Evolutionary conservation across 2,888 invertebrate species (phyloP).

Genomic region (Rhagium mordax): DNA sequence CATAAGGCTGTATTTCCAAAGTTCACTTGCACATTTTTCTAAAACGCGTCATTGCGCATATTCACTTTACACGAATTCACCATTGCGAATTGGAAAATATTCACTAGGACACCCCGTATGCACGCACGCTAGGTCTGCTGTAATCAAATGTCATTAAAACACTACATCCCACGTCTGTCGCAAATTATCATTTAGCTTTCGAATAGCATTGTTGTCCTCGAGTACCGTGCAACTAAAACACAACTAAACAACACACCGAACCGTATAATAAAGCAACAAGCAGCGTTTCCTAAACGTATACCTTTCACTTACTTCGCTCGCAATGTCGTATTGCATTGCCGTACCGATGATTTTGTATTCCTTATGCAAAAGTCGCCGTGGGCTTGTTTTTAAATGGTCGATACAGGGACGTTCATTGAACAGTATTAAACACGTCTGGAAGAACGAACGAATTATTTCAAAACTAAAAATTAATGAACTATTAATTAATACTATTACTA

Average conservation of each 20-base stretch:
- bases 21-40: constrained; percentile 20
- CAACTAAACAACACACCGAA: constrained; percentile 33
- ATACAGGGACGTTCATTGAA: constrained; percentile 6
- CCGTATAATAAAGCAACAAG: constrained; percentile 14
- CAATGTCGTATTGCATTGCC: constrained; percentile 30
- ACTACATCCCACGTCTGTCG: constrained; percentile 24
- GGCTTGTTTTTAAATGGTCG: constrained; percentile 13
- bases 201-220: constrained; percentile 29
- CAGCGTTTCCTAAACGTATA: constrained; percentile 30
- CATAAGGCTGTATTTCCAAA: not conserved
- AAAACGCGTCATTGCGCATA: not conserved
- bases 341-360: constrained; percentile 24
- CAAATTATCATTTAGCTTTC: constrained; percentile 33
- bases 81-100: constrained; percentile 13
- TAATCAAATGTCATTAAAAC: constrained; percentile 32
- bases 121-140: constrained; percentile 10
- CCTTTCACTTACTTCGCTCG: constrained; percentile 36
- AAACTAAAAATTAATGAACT: not conserved
- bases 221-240: constrained; percentile 25
- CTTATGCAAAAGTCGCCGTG: constrained; percentile 29
- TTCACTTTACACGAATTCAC: not conserved
- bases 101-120: not conserved
- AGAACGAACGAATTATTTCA: not conserved
- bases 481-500: too few relatives aligned
- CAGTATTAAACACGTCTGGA: not conserved